A percentile compares a stretch with the other conserved stretches of the same genome.
Conservation (phyloP, 2,888 invertebrate genomes). For the Lepetodrilus schrolli region DNA sequence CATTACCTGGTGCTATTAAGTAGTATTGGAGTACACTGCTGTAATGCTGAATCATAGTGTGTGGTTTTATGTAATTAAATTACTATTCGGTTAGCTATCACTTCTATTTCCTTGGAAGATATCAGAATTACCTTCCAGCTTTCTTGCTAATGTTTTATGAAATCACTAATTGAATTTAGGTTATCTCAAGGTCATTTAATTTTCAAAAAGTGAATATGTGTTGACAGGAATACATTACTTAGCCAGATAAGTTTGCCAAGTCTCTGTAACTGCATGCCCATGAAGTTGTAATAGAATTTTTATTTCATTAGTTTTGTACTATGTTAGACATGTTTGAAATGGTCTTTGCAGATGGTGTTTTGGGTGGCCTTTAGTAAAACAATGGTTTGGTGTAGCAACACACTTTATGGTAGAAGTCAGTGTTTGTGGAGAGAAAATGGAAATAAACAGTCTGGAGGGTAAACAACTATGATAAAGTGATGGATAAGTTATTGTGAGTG, state of each 20-base stretch:
- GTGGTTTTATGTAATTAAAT: too few species aligned
- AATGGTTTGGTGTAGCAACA: neutral
- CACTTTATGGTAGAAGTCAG: slow-evolving; percentile 13
- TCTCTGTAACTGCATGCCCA: neutral
- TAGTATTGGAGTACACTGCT: too few species aligned
- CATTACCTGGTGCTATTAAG: too few species aligned
- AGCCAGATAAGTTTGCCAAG: neutral
- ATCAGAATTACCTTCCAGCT: too few species aligned
- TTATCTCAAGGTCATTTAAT: too few species aligned
- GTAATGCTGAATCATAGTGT: too few species aligned
- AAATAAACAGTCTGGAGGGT: slow-evolving; percentile 19
- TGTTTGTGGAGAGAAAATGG: slow-evolving; percentile 10
- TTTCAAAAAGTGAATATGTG: neutral
- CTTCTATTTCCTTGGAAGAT: too few species aligned
- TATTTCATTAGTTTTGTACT: slow-evolving; percentile 1
- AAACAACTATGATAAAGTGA: slow-evolving; percentile 19
- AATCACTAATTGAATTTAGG: too few species aligned
- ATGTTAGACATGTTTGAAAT: neutral
- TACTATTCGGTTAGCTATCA: too few species aligned
- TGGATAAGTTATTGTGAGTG: slow-evolving; percentile 24
- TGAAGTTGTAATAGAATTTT: neutral
- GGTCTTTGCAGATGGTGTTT: neutral
- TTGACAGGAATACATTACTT: neutral
- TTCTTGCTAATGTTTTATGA: too few species aligned
- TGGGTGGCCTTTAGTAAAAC: slow-evolving; percentile 19